A percentile compares a stretch with the other conserved stretches of the same genome.
Evolutionary conservation across 2,797 vertebrate genomes (phyloP).

Genomic region (Botia almorhae): DNA sequence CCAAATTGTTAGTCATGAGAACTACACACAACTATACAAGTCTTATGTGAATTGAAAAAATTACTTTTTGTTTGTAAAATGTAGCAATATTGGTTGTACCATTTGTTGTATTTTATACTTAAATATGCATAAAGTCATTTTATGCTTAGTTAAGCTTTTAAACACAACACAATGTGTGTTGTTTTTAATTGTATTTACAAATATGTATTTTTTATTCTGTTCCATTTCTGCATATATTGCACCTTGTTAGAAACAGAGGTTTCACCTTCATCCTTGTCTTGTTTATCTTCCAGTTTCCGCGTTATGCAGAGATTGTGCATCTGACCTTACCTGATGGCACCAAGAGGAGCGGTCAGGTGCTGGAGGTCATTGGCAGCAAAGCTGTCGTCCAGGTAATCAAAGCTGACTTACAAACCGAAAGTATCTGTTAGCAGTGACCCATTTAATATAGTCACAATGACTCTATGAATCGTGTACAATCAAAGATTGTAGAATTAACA

Average conservation of each 20-base stretch:
- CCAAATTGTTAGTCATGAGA: not conserved
- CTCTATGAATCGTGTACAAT: not conserved
- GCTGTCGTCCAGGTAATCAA: conserved; percentile 81
- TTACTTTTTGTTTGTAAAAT: not conserved
- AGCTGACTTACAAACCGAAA: not conserved
- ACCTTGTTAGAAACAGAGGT: not conserved
- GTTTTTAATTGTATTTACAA: not conserved
- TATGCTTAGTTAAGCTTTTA: not conserved
- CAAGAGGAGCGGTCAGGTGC: conserved; percentile 81
- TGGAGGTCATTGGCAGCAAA: conserved; percentile 83
- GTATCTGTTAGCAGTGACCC: not conserved
- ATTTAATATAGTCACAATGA: not conserved
- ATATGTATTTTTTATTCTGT: not conserved
- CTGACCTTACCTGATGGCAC: conserved; percentile 83
- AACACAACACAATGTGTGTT: not conserved
- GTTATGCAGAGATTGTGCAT: conserved; percentile 84
- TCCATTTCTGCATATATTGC: not conserved
- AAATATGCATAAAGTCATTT: not conserved
- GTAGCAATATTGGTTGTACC: no score
- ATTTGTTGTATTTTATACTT: not conserved
- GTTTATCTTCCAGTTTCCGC: conserved; percentile 74
- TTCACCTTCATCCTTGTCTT: not conserved
- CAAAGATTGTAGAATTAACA: no score
- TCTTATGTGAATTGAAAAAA: no score
- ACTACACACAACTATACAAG: no score